Conservation (phyloP, 2,888 invertebrate species). For the Panopea generosa region DNA sequence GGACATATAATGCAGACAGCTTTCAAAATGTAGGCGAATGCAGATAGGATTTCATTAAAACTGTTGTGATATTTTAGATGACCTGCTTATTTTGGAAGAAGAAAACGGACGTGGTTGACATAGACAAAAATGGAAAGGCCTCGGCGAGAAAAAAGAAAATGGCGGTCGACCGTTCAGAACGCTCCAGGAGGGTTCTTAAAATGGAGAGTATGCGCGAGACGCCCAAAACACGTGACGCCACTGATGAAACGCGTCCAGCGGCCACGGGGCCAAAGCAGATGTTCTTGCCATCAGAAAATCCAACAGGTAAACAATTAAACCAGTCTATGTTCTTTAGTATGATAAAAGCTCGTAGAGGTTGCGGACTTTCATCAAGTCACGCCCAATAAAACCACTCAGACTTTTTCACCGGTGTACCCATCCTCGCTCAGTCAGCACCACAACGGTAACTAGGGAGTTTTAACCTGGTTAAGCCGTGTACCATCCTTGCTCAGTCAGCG, state of each 20-base stretch:
- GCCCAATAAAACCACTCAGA: no score
- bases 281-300: slow-evolving; percentile 61
- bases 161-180: slow-evolving; percentile 55
- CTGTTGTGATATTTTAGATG: slow-evolving; percentile 48
- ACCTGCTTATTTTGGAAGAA: slow-evolving; percentile 54
- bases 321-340: no score
- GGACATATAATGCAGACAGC: no score
- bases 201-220: slow-evolving; percentile 57
- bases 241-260: slow-evolving; percentile 7
- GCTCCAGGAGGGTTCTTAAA: slow-evolving; percentile 57
- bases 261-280: slow-evolving; percentile 40
- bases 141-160: slow-evolving; percentile 35
- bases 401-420: no score
- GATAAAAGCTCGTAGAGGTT: no score
- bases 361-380: no score
- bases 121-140: slow-evolving; percentile 37
- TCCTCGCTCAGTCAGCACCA: no score
- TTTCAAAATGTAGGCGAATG: no score
- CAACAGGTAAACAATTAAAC: slow-evolving; percentile 38
- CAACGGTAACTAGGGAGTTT: no score
- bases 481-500: no score
- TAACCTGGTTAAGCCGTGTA: no score
- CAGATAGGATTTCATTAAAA: no score
- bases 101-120: slow-evolving; percentile 58
- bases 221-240: slow-evolving; percentile 33